These are phyloP conservation scores for Belgica antarctica DNA, from an alignment of 2,888 invertebrate genomes.

Conservation along the genomic window DNA sequence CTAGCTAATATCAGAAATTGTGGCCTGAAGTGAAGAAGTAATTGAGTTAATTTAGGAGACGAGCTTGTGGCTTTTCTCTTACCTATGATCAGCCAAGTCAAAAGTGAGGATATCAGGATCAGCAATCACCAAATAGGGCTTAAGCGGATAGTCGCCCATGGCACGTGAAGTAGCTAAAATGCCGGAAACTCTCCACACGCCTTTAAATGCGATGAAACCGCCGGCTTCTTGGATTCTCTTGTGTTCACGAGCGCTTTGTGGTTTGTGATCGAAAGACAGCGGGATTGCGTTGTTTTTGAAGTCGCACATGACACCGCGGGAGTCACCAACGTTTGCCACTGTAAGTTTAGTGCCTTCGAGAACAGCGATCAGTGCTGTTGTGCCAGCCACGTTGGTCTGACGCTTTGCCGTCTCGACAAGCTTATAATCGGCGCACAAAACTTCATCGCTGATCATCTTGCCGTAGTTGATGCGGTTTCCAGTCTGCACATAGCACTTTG, in stretches of 20 bases:
- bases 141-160: constrained; percentile 91
- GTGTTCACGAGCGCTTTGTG: constrained; percentile 87
- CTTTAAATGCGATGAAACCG: constrained; percentile 91
- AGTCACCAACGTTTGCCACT: constrained; percentile 96
- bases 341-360: constrained; percentile 77
- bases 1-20: constrained; percentile 89
- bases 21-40: constrained; percentile 56
- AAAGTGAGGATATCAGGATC: constrained; percentile 94
- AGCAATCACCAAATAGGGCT: constrained; percentile 90
- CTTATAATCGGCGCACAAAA: constrained; percentile 77
- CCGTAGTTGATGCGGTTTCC: constrained; percentile 75
- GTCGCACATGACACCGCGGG: constrained; percentile 93
- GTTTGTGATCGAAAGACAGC: constrained; percentile 94
- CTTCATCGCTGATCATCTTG: constrained; percentile 80
- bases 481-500: constrained; percentile 68
- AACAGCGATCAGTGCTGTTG: constrained; percentile 87
- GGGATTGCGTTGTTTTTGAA: constrained; percentile 84
- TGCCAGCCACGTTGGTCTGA: constrained; percentile 74
- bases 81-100: constrained; percentile 77
- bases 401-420: constrained; percentile 81
- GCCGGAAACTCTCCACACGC: constrained; percentile 95
- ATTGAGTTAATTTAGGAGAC: constrained; percentile 12
- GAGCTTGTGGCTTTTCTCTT: constrained; percentile 46
- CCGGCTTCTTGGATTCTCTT: constrained; percentile 93
- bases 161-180: constrained; percentile 92